Percentiles rank a stretch among this genome's conserved stretches.
Evolutionary conservation across 2,888 invertebrate genomes (phyloP).

Genomic region (Ceraclea dissimilis): DNA sequence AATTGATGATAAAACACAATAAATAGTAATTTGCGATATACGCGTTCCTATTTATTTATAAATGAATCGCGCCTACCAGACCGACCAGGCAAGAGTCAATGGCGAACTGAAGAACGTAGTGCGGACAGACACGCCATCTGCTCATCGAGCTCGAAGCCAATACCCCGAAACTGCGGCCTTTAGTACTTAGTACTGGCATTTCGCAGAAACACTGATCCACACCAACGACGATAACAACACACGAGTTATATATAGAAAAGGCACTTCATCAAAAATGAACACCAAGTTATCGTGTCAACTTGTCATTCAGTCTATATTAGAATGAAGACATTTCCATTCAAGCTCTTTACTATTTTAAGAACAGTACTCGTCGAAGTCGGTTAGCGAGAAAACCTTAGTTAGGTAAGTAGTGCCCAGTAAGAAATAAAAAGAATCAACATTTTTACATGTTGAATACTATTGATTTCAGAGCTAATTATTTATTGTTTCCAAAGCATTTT

Average conservation of each 20-base stretch:
- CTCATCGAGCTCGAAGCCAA: constrained; percentile 11
- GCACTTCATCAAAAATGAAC: constrained; percentile 5
- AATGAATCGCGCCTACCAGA: background rate
- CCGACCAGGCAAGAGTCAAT: constrained; percentile 1
- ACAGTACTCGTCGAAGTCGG: background rate
- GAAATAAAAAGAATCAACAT: background rate
- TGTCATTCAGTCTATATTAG: background rate
- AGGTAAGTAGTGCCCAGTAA: background rate
- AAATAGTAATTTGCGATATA: too few relatives aligned
- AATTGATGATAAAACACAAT: too few relatives aligned
- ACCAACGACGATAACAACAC: background rate
- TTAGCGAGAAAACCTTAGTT: background rate
- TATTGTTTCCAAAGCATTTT: background rate
- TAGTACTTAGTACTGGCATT: constrained; percentile 17
- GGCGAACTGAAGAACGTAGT: constrained; percentile 8
- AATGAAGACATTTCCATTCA: too few relatives aligned
- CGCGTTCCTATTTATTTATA: background rate
- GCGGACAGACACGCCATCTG: constrained; percentile 13
- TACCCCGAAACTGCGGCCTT: constrained; percentile 19
- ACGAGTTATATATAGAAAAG: constrained; percentile 3
- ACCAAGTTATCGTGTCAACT: background rate
- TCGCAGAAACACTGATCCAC: constrained; percentile 12
- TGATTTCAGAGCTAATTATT: background rate
- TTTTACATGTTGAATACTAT: background rate
- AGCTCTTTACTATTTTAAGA: too few relatives aligned